These are phyloP conservation scores for Sinonovacula constricta DNA, from an alignment of 1,140 invertebrate genomes.

Conservation along the genomic window DNA sequence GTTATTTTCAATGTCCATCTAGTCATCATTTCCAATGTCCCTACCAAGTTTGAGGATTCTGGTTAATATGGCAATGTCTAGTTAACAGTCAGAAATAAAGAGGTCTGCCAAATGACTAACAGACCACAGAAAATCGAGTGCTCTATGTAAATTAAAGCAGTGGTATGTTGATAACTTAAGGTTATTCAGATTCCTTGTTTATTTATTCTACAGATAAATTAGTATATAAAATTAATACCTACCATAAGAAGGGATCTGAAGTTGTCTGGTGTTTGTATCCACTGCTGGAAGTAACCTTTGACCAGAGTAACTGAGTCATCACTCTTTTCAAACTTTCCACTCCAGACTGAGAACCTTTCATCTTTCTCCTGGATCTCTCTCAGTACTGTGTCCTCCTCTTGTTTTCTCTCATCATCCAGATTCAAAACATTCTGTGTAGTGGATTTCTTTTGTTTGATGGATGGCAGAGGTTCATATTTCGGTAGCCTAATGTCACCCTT, in stretches of 20 bases:
- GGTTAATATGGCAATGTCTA: too few relatives aligned
- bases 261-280: slow-evolving; percentile 71
- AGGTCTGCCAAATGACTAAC: too few relatives aligned
- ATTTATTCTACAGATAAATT: too few relatives aligned
- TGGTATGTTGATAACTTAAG: too few relatives aligned
- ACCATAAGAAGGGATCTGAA: slow-evolving; percentile 65
- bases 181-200: too few relatives aligned
- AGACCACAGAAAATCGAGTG: too few relatives aligned
- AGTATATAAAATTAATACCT: too few relatives aligned
- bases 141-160: too few relatives aligned
- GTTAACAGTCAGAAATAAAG: too few relatives aligned
- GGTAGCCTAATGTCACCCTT: slow-evolving; percentile 56
- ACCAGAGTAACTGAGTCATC: slow-evolving; percentile 66
- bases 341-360: slow-evolving; percentile 52
- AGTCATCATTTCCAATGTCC: too few relatives aligned
- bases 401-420: slow-evolving; percentile 53
- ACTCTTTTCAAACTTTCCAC: slow-evolving; percentile 54
- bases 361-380: slow-evolving; percentile 55
- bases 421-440: slow-evolving; percentile 57
- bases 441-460: slow-evolving; percentile 53
- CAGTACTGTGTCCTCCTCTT: slow-evolving; percentile 34
- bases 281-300: slow-evolving; percentile 73
- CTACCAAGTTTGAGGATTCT: too few relatives aligned
- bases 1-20: too few relatives aligned
- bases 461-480: slow-evolving; percentile 67